A percentile compares a stretch with the other conserved stretches of the same genome.
Evolutionary conservation across 2,113 vertebrate genomes (phyloP).

Genomic region (Etheostoma cragini): DNA sequence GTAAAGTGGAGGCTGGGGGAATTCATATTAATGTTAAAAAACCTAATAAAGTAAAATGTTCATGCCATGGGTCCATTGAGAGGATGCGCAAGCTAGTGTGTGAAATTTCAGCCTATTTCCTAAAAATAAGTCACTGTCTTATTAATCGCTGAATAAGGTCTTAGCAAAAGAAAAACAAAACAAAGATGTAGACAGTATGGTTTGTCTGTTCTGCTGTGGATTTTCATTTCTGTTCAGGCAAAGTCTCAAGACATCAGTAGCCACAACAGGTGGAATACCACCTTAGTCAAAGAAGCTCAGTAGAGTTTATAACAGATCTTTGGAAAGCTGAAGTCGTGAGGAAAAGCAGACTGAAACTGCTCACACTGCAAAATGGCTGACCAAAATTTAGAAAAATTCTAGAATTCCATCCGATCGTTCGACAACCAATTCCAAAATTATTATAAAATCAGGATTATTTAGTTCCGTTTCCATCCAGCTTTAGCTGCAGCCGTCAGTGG

Average conservation of each 20-base stretch:
- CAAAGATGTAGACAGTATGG: background rate
- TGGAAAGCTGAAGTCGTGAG: too few species aligned
- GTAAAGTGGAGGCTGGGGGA: too few species aligned
- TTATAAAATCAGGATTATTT: background rate
- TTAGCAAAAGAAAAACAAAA: background rate
- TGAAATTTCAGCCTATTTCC: background rate
- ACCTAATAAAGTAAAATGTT: too few species aligned
- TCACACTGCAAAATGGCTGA: background rate
- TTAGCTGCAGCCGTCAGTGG: background rate
- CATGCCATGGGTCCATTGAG: too few species aligned
- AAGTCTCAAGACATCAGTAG: background rate
- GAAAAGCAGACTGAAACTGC: background rate
- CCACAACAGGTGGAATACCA: background rate
- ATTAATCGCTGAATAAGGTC: too few species aligned
- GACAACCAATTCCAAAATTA: background rate
- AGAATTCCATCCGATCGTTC: background rate
- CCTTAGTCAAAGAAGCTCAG: background rate
- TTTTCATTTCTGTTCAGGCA: background rate
- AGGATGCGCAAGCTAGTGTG: background rate
- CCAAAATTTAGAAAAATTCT: background rate
- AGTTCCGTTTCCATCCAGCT: background rate
- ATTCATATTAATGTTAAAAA: too few species aligned
- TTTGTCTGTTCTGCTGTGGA: background rate
- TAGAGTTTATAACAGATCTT: background rate
- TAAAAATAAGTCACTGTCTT: too few species aligned